These are phyloP conservation scores for Meta bourneti DNA, from an alignment of 2,888 invertebrate genomes.

Conservation along the genomic window DNA sequence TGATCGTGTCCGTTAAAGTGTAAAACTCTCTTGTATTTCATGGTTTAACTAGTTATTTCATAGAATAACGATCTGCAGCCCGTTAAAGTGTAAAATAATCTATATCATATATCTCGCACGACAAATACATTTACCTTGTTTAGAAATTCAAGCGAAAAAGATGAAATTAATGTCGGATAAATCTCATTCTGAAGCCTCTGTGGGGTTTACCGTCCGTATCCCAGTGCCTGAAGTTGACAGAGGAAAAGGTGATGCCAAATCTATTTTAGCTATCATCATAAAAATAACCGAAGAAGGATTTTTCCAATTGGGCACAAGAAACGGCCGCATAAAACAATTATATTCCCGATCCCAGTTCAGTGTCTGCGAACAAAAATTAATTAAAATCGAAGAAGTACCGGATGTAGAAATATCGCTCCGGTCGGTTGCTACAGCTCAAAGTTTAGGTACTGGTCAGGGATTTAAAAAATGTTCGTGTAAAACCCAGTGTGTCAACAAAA, in stretches of 20 bases:
- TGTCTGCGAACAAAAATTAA: slow-evolving; percentile 67
- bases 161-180: no score
- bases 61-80: slow-evolving; percentile 35
- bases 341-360: slow-evolving; percentile 33
- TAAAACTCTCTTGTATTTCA: slow-evolving; percentile 71
- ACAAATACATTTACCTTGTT: background rate
- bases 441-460: slow-evolving; percentile 70
- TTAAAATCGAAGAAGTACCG: slow-evolving; percentile 64
- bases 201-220: background rate
- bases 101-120: slow-evolving; percentile 35
- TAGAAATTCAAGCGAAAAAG: no score
- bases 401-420: slow-evolving; percentile 68
- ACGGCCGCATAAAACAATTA: no score
- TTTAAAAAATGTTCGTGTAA: slow-evolving; percentile 70
- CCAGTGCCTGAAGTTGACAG: slow-evolving; percentile 64
- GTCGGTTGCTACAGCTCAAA: slow-evolving; percentile 71
- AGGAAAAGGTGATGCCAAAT: slow-evolving; percentile 69
- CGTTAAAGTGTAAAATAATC: slow-evolving; percentile 31
- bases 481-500: slow-evolving; percentile 72
- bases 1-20: slow-evolving; percentile 71
- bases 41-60: slow-evolving; percentile 70
- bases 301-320: no score
- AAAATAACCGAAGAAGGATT: slow-evolving; percentile 61
- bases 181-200: no score
- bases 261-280: slow-evolving; percentile 70